phyloP scores from a whole-genome alignment of 2,888 invertebrate genomes.

The Bombylius major region DNA sequence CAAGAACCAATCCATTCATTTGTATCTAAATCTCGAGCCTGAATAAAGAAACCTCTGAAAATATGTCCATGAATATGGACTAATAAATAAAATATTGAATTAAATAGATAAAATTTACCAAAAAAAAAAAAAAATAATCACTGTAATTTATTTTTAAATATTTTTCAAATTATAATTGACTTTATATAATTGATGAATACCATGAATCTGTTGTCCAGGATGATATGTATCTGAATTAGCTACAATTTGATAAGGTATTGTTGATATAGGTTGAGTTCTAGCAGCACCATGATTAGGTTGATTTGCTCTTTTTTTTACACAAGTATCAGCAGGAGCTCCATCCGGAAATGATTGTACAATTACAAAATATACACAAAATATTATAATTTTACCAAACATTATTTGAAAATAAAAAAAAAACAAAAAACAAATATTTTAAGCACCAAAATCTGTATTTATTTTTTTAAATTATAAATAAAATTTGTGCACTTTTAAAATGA shows the following conservation, averaged over 20 bases:
- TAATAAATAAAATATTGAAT: constrained; percentile 2
- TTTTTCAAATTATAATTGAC: background rate
- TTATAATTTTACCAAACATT: background rate
- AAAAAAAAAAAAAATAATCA: too few species aligned
- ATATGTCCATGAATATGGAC: constrained; percentile 34
- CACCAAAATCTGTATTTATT: too few species aligned
- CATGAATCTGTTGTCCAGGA: constrained; percentile 57
- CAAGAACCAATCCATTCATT: constrained; percentile 66
- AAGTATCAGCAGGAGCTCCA: constrained; percentile 68
- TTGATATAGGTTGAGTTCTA: constrained; percentile 48
- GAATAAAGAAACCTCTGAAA: constrained; percentile 75
- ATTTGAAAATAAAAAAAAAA: too few species aligned
- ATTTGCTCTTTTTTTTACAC: constrained; percentile 64
- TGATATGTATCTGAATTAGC: constrained; percentile 52
- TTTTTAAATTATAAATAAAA: background rate
- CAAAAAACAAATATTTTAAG: too few species aligned
- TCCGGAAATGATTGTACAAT: constrained; percentile 52
- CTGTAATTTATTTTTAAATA: too few species aligned
- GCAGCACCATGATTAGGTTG: constrained; percentile 64
- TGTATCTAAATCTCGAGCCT: constrained; percentile 58
- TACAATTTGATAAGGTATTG: constrained; percentile 53
- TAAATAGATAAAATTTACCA: too few species aligned
- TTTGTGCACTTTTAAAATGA: too few species aligned
- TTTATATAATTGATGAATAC: constrained; percentile 31
- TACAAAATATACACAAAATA: constrained; percentile 13